Evolutionary conservation across 2,888 invertebrate genomes (phyloP).

Genomic region (Eumacrocentrus americanus): DNA sequence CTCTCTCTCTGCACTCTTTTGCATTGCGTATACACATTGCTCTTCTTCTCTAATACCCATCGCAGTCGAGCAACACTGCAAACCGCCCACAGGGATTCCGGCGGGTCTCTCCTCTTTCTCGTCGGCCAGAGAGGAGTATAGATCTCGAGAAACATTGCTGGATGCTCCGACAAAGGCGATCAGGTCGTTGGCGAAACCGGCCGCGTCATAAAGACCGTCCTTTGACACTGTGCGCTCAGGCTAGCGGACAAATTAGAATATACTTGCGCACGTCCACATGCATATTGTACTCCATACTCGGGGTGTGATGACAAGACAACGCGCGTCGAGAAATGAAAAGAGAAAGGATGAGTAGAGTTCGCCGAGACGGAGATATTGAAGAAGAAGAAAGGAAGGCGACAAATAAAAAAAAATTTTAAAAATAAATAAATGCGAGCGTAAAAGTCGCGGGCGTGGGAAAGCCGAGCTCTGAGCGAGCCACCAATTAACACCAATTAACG

Average conservation of each 20-base stretch:
- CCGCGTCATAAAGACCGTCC: constrained; percentile 5
- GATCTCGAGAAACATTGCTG: constrained; percentile 5
- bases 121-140: neutral
- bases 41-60: too few species aligned
- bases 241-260: constrained; percentile 14
- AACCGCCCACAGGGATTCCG: neutral
- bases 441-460: constrained; percentile 61
- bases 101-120: neutral
- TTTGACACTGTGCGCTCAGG: constrained; percentile 5
- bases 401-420: constrained; percentile 30
- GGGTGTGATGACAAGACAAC: neutral
- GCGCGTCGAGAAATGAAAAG: constrained; percentile 8
- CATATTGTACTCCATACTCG: too few species aligned
- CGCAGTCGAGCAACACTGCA: neutral
- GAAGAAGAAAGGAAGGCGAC: constrained; percentile 9
- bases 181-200: neutral
- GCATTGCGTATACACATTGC: too few species aligned
- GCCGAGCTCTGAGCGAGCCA: constrained; percentile 54
- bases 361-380: constrained; percentile 1
- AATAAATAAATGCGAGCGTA: constrained; percentile 49
- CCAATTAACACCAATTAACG: constrained; percentile 62
- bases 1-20: too few species aligned
- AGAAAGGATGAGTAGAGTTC: too few species aligned
- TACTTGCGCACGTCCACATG: neutral
- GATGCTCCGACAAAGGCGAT: constrained; percentile 11